Percentiles rank a stretch among this genome's conserved stretches.
phyloP scores from a whole-genome alignment of 2,113 vertebrate genomes.

The Mellivora capensis region DNA sequence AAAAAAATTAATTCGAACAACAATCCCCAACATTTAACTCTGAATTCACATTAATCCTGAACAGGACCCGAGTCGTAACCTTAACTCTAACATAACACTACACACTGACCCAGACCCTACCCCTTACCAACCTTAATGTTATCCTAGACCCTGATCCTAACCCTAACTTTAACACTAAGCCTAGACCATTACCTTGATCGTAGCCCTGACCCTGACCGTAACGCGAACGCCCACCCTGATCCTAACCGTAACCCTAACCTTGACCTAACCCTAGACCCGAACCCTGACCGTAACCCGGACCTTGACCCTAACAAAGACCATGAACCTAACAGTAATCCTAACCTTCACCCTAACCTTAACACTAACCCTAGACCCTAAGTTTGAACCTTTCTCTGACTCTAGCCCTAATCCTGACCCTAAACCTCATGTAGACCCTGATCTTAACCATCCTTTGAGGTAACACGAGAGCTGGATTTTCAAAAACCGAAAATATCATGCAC shows the following conservation, averaged over 20 bases:
- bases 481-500: fast-evolving
- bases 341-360: background rate
- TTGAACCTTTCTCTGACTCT: background rate
- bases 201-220: background rate
- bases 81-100: background rate
- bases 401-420: background rate
- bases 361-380: background rate
- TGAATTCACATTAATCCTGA: background rate
- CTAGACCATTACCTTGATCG: background rate
- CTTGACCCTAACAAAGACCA: background rate
- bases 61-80: background rate
- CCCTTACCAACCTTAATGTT: background rate
- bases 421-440: background rate
- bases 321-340: too few species aligned
- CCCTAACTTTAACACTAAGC: background rate
- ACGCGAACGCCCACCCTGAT: too few species aligned
- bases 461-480: background rate
- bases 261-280: background rate
- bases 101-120: background rate
- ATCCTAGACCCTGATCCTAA: background rate
- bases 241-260: background rate
- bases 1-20: background rate
- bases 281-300: background rate
- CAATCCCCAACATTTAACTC: background rate
- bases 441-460: background rate